Percentiles rank a stretch among this genome's conserved stretches.
These are phyloP conservation scores for Papilio helenus DNA, from an alignment of 1,140 invertebrate genomes.

Conservation along the genomic window DNA sequence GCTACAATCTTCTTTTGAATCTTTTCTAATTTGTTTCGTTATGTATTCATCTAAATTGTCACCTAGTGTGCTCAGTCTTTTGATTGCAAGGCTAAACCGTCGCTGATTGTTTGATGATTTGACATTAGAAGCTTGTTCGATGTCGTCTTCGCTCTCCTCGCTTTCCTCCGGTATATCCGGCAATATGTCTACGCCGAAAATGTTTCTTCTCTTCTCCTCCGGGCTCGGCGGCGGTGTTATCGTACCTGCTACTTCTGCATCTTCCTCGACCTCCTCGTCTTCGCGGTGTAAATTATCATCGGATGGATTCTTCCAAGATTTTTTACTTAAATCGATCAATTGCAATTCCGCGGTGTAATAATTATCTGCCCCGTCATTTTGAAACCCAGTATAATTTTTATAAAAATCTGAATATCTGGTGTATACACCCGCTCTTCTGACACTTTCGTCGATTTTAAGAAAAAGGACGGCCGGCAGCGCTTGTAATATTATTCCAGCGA, in stretches of 20 bases:
- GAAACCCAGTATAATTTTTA: constrained; percentile 70
- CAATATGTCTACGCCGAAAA: constrained; percentile 78
- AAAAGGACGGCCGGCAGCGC: constrained; percentile 70
- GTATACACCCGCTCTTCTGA: constrained; percentile 58
- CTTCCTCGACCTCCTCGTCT: constrained; percentile 54
- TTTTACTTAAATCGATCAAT: constrained; percentile 72
- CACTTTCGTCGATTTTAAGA: constrained; percentile 64
- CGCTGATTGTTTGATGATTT: constrained; percentile 60
- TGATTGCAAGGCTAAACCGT: constrained; percentile 70
- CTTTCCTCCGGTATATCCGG: constrained; percentile 81
- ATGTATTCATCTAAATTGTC: constrained; percentile 80
- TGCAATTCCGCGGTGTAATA: constrained; percentile 69
- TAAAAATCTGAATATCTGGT: constrained; percentile 71
- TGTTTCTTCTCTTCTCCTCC: constrained; percentile 72
- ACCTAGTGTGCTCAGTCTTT: constrained; percentile 79
- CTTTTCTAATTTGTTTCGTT: constrained; percentile 67
- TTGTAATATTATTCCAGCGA: constrained; percentile 73
- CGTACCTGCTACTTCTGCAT: constrained; percentile 56
- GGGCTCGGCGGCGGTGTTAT: constrained; percentile 78
- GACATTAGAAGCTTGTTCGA: constrained; percentile 48
- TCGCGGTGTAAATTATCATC: constrained; percentile 70
- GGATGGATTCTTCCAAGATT: constrained; percentile 80
- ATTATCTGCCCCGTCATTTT: constrained; percentile 63
- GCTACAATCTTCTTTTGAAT: constrained; percentile 61
- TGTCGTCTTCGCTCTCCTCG: constrained; percentile 67